Evolutionary conservation across 2,113 vertebrate genomes (phyloP).

Genomic region (Thamnaconus septentrionalis): DNA sequence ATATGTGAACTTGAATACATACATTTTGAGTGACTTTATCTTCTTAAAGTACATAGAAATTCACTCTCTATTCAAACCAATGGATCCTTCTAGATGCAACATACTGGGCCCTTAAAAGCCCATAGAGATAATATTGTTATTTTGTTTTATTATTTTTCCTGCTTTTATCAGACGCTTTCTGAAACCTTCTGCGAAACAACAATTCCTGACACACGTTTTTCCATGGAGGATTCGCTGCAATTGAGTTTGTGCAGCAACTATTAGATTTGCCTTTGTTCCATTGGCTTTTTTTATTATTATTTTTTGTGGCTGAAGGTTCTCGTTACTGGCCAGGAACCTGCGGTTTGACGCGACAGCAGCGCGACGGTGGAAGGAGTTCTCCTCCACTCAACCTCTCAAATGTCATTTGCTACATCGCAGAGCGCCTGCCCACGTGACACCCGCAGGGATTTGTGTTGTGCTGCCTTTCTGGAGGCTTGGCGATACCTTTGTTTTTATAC

Average conservation of each 20-base stretch:
- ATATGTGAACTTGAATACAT: no score
- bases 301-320: slow-evolving; percentile 38
- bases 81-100: no score
- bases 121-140: no score
- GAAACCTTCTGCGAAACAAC: slow-evolving; percentile 11
- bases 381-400: slow-evolving; percentile 41
- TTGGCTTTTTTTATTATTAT: slow-evolving; percentile 11
- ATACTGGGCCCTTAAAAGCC: no score
- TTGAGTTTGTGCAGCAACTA: slow-evolving; percentile 50
- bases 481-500: no score
- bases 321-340: slow-evolving; percentile 31
- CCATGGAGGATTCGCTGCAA: slow-evolving; percentile 34
- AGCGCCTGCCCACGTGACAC: slow-evolving; percentile 25
- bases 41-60: no score
- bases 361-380: slow-evolving; percentile 23
- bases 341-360: slow-evolving; percentile 41
- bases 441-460: slow-evolving; percentile 26
- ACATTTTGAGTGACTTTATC: no score
- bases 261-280: slow-evolving; percentile 52
- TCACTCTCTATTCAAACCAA: no score
- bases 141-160: no score
- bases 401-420: slow-evolving; percentile 39
- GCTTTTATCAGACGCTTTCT: no score
- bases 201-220: slow-evolving; percentile 6
- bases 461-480: background rate